A percentile compares a stretch with the other conserved stretches of the same genome.
These are phyloP conservation scores for Proisotoma minuta DNA, from an alignment of 2,888 invertebrate genomes.

Conservation along the genomic window DNA sequence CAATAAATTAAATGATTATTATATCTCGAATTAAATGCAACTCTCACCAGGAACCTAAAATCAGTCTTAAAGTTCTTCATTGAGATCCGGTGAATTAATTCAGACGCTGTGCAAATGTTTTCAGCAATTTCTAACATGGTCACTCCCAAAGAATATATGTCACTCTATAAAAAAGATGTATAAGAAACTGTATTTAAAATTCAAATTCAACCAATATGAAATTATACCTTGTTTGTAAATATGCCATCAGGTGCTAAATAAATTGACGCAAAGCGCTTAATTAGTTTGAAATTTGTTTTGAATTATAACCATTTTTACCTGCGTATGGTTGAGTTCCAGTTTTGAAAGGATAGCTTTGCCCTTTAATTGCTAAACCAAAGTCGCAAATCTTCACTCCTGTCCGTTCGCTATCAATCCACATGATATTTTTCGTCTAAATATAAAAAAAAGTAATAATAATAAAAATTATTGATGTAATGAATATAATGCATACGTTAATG, in stretches of 20 bases:
- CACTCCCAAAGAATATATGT: conserved; percentile 28
- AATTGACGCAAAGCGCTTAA: no score
- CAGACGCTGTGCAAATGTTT: conserved; percentile 23
- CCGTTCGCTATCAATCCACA: conserved; percentile 19
- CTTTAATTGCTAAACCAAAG: conserved; percentile 27
- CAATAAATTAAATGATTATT: not conserved
- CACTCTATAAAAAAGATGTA: conserved; percentile 25
- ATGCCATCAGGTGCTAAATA: conserved; percentile 17
- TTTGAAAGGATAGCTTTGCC: not conserved
- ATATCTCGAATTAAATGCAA: no score
- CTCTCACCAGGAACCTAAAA: conserved; percentile 14
- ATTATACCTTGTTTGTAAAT: conserved; percentile 21
- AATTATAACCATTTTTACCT: no score
- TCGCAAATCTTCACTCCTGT: conserved; percentile 27
- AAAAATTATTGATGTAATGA: not conserved
- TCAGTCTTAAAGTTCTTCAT: not conserved
- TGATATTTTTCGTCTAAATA: conserved; percentile 29
- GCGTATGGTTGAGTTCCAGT: conserved; percentile 25
- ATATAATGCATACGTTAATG: conserved; percentile 25
- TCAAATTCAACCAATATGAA: not conserved
- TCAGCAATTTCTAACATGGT: conserved; percentile 27
- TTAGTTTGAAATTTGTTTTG: no score
- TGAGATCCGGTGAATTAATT: conserved; percentile 13
- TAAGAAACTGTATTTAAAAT: not conserved
- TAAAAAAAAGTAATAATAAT: not conserved